A percentile compares a stretch with the other conserved stretches of the same genome.
Evolutionary conservation across 1,140 invertebrate genomes (phyloP).

Genomic region (Reticulitermes speratus): DNA sequence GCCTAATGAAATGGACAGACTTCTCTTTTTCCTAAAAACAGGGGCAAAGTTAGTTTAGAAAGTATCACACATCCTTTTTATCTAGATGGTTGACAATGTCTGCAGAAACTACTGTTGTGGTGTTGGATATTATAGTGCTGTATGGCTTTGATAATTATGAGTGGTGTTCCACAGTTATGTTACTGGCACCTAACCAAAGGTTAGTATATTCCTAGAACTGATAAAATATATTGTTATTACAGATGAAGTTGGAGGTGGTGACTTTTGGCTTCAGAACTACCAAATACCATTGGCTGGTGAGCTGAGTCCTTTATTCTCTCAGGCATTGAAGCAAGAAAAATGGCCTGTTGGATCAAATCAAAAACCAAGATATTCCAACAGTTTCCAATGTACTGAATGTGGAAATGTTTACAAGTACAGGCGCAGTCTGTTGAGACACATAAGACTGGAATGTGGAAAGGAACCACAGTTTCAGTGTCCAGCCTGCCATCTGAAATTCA

Average conservation of each 20-base stretch:
- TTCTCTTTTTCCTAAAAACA: too few species aligned
- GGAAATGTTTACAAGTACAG: constrained; percentile 38
- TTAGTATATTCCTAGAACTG: too few species aligned
- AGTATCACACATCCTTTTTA: too few species aligned
- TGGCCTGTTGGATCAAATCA: background rate
- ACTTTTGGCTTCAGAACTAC: background rate
- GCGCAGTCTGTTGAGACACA: constrained; percentile 42
- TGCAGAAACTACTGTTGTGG: too few species aligned
- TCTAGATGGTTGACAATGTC: too few species aligned
- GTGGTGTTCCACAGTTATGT: too few species aligned
- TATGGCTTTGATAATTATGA: too few species aligned
- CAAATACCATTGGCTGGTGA: background rate
- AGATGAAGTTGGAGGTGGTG: background rate
- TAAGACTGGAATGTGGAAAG: constrained; percentile 44
- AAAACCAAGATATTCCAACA: background rate
- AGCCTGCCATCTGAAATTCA: constrained; percentile 33
- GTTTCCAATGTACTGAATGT: constrained; percentile 35
- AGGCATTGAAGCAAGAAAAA: background rate
- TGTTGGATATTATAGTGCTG: too few species aligned
- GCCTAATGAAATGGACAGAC: too few species aligned
- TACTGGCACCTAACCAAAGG: too few species aligned
- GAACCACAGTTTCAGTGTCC: constrained; percentile 37
- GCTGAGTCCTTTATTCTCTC: background rate
- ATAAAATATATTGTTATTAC: background rate
- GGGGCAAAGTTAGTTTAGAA: too few species aligned